A percentile compares a stretch with the other conserved stretches of the same genome.
Evolutionary conservation across 2,888 invertebrate species (phyloP).

Genomic region (Lymantria monacha): DNA sequence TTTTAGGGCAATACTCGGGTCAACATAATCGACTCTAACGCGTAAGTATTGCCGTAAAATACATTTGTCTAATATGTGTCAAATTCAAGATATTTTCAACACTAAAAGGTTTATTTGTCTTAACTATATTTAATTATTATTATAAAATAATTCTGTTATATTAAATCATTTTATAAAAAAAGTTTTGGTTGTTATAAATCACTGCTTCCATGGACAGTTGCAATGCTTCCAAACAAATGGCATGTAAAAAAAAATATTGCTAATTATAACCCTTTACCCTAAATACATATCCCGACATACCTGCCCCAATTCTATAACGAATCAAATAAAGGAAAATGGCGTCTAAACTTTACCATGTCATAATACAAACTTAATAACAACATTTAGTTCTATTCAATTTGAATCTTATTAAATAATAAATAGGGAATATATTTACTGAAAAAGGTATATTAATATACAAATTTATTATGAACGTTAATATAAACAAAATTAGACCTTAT

Average conservation of each 20-base stretch:
- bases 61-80: no score
- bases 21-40: no score
- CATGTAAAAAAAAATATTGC: not conserved
- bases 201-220: not conserved
- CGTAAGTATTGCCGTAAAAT: no score
- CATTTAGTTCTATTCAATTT: conserved; percentile 18
- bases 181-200: not conserved
- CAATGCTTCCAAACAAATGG: not conserved
- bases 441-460: not conserved
- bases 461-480: not conserved
- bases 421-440: conserved; percentile 4
- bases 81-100: no score
- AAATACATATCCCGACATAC: conserved; percentile 57
- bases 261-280: conserved; percentile 20
- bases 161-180: no score
- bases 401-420: conserved; percentile 11
- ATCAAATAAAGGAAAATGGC: conserved; percentile 71
- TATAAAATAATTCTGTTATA: no score
- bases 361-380: conserved; percentile 25
- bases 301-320: conserved; percentile 65
- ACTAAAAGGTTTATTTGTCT: no score
- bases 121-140: no score
- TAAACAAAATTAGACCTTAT: conserved; percentile 4
- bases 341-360: conserved; percentile 45
- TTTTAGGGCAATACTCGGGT: no score